Evolutionary conservation across 2,888 invertebrate genomes (phyloP), one percentile per base, ranked within the genome.

Genomic region (Pogonocherus hispidulus): DNA sequence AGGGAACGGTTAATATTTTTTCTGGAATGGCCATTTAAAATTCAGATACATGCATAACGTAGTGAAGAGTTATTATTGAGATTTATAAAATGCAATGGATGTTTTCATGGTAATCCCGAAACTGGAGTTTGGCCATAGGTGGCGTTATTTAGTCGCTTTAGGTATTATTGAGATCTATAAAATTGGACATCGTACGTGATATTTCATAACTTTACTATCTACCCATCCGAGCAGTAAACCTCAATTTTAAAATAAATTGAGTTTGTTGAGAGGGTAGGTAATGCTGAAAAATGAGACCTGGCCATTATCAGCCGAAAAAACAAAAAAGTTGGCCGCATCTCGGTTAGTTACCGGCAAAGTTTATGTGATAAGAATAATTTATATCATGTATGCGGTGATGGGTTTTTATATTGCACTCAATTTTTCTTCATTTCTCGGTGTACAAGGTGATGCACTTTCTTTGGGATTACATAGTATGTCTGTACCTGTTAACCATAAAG

Each of bases 81-180:
- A 41, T 41, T 41, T 41, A 41, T 41, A 41, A 16, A 41, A 14
- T 41, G 14, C 41, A 41, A 4, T 14, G 41, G 41, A 14, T 14
- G 41, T n/a, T 41, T 41, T 41, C 14, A 41, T 41, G 41, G 41
- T 41, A 41, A 41, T 41, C 14, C 14, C 16, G 41, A 2, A 9
- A 32, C 11, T 8, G 6, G 32, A 1, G 32, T 2, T 11, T 8
- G n/a, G 16, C 47, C 47, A 22, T 18, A 66, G 59, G 57, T 64
- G 67, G 69, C 64, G 69, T 67, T 59, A 65, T 74, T 70, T 72
- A 72, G 72, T 74, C 71, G 66, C 56, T 63, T 68, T 65, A 68
- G 70, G 56, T 65, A 57, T 66, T 67, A 63, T 65, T 20, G 57
- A 56, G 66, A 67, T 67, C 68, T 56, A 70, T 66, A 68, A 71